Percentiles rank a stretch among this genome's conserved stretches.
Conservation (phyloP, 2,888 invertebrate species). For the Anorthoa munda region DNA sequence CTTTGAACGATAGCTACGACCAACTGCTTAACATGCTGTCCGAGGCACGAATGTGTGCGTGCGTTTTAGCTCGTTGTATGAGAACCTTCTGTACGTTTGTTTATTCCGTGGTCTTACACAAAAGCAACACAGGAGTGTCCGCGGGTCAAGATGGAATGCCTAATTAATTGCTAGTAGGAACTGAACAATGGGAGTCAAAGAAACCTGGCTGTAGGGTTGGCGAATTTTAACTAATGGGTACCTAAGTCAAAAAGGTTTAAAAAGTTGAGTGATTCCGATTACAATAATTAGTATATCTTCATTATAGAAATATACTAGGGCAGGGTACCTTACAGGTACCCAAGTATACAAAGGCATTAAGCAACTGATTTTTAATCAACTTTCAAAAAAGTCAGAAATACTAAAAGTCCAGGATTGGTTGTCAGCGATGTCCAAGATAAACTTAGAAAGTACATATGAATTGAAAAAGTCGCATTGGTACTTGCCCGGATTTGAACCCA, state of each 20-base stretch:
- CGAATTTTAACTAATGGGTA: not conserved
- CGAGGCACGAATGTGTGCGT: no score
- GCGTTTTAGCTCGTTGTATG: not conserved
- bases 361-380: no score
- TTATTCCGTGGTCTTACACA: slow-evolving; percentile 32
- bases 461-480: no score
- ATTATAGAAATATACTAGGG: not conserved
- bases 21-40: no score
- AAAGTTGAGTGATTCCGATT: not conserved
- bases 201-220: slow-evolving; percentile 57
- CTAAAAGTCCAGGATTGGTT: no score
- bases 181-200: slow-evolving; percentile 63
- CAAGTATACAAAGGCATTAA: not conserved
- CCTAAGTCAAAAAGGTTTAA: not conserved
- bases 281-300: not conserved
- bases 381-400: no score
- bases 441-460: no score
- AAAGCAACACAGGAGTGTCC: slow-evolving; percentile 42
- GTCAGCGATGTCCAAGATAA: no score
- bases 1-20: no score
- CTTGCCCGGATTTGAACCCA: no score
- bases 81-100: not conserved
- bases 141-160: slow-evolving; percentile 61
- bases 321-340: not conserved
- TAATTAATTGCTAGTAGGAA: slow-evolving; percentile 64